Base-by-base conservation (phyloP, 2,888 invertebrate genomes). In the Hyppa rectilinea region DNA sequence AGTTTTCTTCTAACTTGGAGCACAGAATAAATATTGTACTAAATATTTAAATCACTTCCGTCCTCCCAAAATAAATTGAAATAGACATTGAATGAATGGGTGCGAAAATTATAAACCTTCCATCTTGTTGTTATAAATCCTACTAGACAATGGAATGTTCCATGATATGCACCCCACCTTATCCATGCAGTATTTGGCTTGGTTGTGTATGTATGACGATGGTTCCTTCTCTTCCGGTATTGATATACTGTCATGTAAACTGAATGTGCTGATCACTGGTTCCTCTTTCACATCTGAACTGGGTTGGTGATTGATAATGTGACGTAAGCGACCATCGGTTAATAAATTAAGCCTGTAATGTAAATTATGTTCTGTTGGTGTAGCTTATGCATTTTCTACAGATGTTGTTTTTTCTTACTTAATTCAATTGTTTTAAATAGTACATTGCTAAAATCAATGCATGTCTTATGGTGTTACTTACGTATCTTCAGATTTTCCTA, bases 151-250 rank as follows among this genome's bases (percentile, higher is more conserved):
- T n/a, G 17, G 3, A 59, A 64, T 53, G 14, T 45, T 69, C 12
- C 17, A 60, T 20, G 0, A 2, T 38, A 61, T 34, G 4, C 17
- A 12, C 23, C 90, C 87, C 85, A 97, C 98, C 96, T 97, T 98
- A 88, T 98, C 98, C 87, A 98, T 96, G 88, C 98, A 98, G 90
- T 98, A 98, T 91, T 97, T 97, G 52, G 97, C 97, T 78, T 97
- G 97, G 26, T 96, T 95, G 88, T 98, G 98, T 87, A 98, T 98
- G 86, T 97, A 97, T 74, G 96, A 97, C 4, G 96, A 90, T 63
- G 96, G 93, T 88, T 97, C 94, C 85, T 96, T 94, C 63, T 93
- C 95, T 31, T 96, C 96, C 85, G 94, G 94, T 76, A 95, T 92
- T 29, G 88, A 78, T 71, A 93, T 93, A 26, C 88, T 89, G 69